Percentiles rank a stretch among this genome's conserved stretches.
Conservation (phyloP, 2,113 vertebrate genomes). For the Brachyistius frenatus region DNA sequence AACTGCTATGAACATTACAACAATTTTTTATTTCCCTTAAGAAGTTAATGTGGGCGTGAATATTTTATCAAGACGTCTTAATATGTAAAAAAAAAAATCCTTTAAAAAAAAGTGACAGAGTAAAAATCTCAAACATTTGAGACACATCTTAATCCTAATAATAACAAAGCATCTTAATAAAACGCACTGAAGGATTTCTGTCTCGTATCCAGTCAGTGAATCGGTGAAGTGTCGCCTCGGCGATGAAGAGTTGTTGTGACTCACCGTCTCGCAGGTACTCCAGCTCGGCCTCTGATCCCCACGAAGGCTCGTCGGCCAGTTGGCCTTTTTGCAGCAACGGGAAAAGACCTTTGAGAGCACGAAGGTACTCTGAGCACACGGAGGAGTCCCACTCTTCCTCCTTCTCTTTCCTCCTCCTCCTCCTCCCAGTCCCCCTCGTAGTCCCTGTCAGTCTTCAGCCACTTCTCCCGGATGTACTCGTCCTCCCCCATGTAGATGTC, state of each 20-base stretch:
- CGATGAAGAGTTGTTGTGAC: conserved; percentile 8
- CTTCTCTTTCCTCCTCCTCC: conserved; percentile 44
- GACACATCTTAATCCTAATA: too few relatives aligned
- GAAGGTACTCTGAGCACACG: conserved; percentile 70
- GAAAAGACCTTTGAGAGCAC: conserved; percentile 70
- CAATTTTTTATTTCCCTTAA: too few relatives aligned
- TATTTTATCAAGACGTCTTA: too few relatives aligned
- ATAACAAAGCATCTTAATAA: too few relatives aligned
- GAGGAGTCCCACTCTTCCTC: conserved; percentile 74
- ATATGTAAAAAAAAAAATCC: too few relatives aligned
- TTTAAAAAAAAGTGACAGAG: too few relatives aligned
- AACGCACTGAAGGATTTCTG: too few relatives aligned
- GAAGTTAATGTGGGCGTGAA: too few relatives aligned
- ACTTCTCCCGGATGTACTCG: conserved; percentile 34
- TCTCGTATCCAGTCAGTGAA: neutral
- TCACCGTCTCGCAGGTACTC: conserved; percentile 71
- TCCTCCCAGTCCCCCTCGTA: conserved; percentile 77
- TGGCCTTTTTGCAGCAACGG: conserved; percentile 73
- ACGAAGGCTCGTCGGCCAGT: conserved; percentile 59
- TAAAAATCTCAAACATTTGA: too few relatives aligned
- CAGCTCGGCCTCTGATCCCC: conserved; percentile 74
- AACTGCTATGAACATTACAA: too few relatives aligned
- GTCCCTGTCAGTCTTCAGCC: conserved; percentile 55
- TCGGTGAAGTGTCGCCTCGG: neutral
- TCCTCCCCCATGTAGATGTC: conserved; percentile 80